phyloP scores from a whole-genome alignment of 2,113 vertebrate genomes.

The Entelurus aequoreus region DNA sequence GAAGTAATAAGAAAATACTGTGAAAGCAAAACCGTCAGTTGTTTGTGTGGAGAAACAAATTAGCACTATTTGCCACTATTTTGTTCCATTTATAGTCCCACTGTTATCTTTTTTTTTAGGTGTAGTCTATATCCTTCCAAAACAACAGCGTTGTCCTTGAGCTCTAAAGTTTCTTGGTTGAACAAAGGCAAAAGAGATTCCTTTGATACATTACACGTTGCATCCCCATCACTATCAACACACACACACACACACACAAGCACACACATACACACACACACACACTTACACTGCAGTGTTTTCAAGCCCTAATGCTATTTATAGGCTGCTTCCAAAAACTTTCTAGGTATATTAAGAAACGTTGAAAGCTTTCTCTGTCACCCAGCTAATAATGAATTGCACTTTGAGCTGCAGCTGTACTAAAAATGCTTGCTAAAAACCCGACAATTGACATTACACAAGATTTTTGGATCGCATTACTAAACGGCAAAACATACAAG shows the following conservation, averaged over 20 bases:
- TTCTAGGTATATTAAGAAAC: constrained; percentile 10
- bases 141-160: constrained; percentile 48
- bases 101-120: constrained; percentile 41
- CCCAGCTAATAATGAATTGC: constrained; percentile 4
- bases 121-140: constrained; percentile 31
- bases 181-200: constrained; percentile 34
- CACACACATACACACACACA: constrained; percentile 20
- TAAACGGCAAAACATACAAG: too few relatives aligned
- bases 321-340: constrained; percentile 31
- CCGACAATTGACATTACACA: background rate
- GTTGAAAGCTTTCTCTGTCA: constrained; percentile 21
- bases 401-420: background rate
- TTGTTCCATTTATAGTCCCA: constrained; percentile 15
- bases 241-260: constrained; percentile 27
- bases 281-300: constrained; percentile 19
- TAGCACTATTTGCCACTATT: constrained; percentile 29
- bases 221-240: background rate
- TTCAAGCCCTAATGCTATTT: constrained; percentile 32
- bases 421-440: background rate
- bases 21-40: background rate
- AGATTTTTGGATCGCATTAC: background rate
- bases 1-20: too few relatives aligned
- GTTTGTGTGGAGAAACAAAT: constrained; percentile 14
- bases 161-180: constrained; percentile 37
- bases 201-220: constrained; percentile 47